These are phyloP conservation scores for Petrolisthes manimaculis DNA, from an alignment of 2,888 invertebrate genomes.

Conservation along the genomic window DNA sequence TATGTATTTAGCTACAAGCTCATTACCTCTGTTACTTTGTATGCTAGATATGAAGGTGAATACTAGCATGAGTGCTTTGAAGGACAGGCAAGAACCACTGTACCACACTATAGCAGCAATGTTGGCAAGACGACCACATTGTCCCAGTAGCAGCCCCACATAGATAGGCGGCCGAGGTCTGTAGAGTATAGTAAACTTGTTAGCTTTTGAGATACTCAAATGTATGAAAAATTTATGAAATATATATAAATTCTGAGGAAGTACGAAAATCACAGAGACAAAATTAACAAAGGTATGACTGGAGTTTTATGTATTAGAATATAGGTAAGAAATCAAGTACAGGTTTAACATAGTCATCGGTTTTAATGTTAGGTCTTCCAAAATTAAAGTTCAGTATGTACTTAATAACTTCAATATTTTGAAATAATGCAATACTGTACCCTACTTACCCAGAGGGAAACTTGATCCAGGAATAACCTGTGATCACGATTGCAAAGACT, in stretches of 20 bases:
- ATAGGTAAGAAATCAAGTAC: background rate
- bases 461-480: slow-evolving; percentile 33
- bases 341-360: background rate
- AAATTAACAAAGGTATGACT: background rate
- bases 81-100: slow-evolving; percentile 19
- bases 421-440: background rate
- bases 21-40: slow-evolving; percentile 49
- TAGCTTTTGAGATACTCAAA: too few species aligned
- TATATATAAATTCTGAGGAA: background rate
- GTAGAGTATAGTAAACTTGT: background rate
- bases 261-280: background rate
- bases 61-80: slow-evolving; percentile 34
- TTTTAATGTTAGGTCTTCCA: too few species aligned
- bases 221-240: background rate
- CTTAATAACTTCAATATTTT: too few species aligned
- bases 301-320: slow-evolving; percentile 4
- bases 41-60: slow-evolving; percentile 47
- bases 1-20: background rate
- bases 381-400: too few species aligned
- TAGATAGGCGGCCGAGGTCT: slow-evolving; percentile 17
- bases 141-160: slow-evolving; percentile 42
- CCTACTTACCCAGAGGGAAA: slow-evolving; percentile 14
- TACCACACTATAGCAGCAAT: slow-evolving; percentile 56
- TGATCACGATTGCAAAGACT: slow-evolving; percentile 44
- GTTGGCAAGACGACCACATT: slow-evolving; percentile 56